Evolutionary conservation across 2,113 vertebrate species (phyloP), one percentile per base, ranked within the genome.

Genomic region (Agelaius tricolor): DNA sequence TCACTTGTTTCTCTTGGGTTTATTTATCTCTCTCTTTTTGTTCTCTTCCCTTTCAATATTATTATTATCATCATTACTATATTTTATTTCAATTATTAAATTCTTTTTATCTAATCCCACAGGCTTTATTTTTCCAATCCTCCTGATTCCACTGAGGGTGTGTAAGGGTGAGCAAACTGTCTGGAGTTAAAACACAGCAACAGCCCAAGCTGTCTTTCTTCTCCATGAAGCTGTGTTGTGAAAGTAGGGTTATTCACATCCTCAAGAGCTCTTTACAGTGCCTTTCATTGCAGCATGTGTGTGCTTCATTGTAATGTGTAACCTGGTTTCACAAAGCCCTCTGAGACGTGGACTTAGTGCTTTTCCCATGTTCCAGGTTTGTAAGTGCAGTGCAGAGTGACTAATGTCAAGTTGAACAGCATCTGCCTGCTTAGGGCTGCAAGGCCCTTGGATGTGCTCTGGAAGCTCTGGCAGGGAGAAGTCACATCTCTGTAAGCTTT

Each of bases 351-450:
- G 46, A 55, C 33, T 74, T 62, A 39, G 10, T 67, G 47, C 71
- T 86, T 81, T 86, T 71, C 33, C 73, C 57, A 41, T 71, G 63
- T 93, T 94, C 74, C 73, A 75, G 43, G 52, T 89, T 75, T 84
- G 82, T 46, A 78, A 87, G 75, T 37, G 43, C 7, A 33, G 37
- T 31, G 22, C 35, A 75, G 39, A 78, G 84, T 61, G n/a, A 75
- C 30, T 55, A 39, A 80, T 7, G 18, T 62, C 16, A 37, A 28
- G 39, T 3, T 2, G 2, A 68, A 20, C 27, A 83, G 43, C 17
- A 5, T 21, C 14, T 1, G 0, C 4, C 3, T 3, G 1, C 31
- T 55, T 55, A 33, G 27, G 73, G 30, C 51, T 71, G 10, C 67
- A 58, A 59, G 12, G 27, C 51, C 43, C 15, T 72, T 79, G 31